Conservation (phyloP, 2,888 invertebrate species). For the Thecophora atra region DNA sequence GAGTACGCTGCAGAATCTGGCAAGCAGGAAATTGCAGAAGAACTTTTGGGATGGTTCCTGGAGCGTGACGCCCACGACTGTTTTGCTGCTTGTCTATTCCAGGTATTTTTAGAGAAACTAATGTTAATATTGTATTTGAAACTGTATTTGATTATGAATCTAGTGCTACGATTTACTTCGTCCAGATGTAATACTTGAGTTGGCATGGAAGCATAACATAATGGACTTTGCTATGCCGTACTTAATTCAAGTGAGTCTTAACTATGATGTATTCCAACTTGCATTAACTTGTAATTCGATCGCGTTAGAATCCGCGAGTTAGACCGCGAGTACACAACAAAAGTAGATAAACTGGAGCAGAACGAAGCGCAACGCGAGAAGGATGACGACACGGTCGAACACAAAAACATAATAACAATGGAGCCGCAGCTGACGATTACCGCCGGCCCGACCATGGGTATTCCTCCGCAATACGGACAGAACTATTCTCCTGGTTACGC, state of each 20-base stretch:
- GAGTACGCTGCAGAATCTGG: slow-evolving; percentile 98
- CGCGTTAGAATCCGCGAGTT: slow-evolving; percentile 70
- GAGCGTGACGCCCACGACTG: slow-evolving; percentile 95
- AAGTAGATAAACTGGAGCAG: slow-evolving; percentile 97
- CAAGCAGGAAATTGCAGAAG: slow-evolving; percentile 97
- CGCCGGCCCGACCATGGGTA: slow-evolving; percentile 80
- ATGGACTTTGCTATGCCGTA: slow-evolving; percentile 99
- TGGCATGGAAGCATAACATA: slow-evolving; percentile 98
- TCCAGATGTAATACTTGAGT: slow-evolving; percentile 97
- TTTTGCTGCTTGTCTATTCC: slow-evolving; percentile 96
- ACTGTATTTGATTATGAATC: slow-evolving; percentile 39
- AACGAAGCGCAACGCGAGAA: slow-evolving; percentile 93
- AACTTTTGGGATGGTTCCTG: slow-evolving; percentile 97
- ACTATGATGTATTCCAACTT: no score
- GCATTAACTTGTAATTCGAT: background rate
- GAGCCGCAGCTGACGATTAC: slow-evolving; percentile 99
- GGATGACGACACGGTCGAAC: slow-evolving; percentile 90
- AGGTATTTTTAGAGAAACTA: slow-evolving; percentile 67
- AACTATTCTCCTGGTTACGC: slow-evolving; percentile 64
- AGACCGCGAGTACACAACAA: slow-evolving; percentile 75
- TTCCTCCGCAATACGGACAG: slow-evolving; percentile 64
- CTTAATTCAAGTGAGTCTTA: slow-evolving; percentile 86
- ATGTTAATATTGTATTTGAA: background rate
- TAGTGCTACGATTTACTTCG: slow-evolving; percentile 98
- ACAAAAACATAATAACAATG: slow-evolving; percentile 94